Conservation (phyloP, 2,113 vertebrate species). For the Mandrillus leucophaeus region DNA sequence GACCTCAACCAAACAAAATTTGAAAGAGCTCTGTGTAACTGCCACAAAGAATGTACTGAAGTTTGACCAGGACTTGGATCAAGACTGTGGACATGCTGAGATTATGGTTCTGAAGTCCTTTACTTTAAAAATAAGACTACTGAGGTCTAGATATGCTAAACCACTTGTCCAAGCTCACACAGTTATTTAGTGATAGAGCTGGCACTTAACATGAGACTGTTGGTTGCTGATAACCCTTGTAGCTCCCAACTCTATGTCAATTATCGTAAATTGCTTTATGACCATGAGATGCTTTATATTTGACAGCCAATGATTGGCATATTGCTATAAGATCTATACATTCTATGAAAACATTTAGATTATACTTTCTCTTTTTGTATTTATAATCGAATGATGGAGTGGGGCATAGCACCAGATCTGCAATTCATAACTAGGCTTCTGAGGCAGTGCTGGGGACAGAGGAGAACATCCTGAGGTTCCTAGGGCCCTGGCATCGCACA, state of each 20-base stretch:
- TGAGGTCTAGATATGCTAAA: not conserved
- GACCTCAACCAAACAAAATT: not conserved
- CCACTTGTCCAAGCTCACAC: not conserved
- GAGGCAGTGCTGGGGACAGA: not conserved
- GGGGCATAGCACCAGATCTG: not conserved
- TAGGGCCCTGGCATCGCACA: not conserved
- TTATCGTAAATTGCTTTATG: not conserved
- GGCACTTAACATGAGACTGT: fast-evolving
- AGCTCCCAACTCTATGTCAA: not conserved
- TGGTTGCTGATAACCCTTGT: not conserved
- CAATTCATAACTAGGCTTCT: not conserved
- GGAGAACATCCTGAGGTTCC: fast-evolving
- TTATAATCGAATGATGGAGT: not conserved
- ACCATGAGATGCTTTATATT: not conserved
- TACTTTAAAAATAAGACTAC: not conserved
- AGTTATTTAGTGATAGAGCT: not conserved
- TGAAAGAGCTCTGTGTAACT: not conserved
- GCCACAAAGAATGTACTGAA: not conserved
- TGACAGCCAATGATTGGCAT: not conserved
- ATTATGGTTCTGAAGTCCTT: not conserved
- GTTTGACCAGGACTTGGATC: not conserved
- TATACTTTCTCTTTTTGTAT: not conserved
- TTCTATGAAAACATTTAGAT: not conserved
- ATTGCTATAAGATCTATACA: not conserved
- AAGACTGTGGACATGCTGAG: not conserved